Base-by-base conservation (phyloP, 2,888 invertebrate species). In the Tortricodes alternella region DNA sequence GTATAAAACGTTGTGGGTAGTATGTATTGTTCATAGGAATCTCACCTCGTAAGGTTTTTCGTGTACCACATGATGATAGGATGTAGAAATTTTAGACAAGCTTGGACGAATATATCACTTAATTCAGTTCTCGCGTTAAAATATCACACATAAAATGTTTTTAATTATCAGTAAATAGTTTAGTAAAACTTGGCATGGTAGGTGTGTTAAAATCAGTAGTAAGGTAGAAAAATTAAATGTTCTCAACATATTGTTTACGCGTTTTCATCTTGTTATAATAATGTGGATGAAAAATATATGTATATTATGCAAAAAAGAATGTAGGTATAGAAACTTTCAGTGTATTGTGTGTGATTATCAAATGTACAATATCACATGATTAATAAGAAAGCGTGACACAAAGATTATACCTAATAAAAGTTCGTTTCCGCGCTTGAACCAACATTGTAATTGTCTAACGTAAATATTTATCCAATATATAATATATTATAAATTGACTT, bases 381-480 rank as follows among this genome's bases (percentile, higher is more conserved):
- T 73, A 71, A 68, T 67, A 38, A 37, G 71, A 69, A 70, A 70
- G 80, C 73, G 81, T 85, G 80, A 71, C 78, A 80, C 76, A 74
- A 73, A 77, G 73, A 73, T 77, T 49, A 49, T 49, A n/a, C n/a
- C n/a, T n/a, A 78, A 77, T 85, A 81, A 80, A 79, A 76, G 78
- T 83, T 83, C 81, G 80, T 80, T 82, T 77, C 80, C 78, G 78
- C 75, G 88, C 89, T 89, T 83, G 70, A 83, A 80, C 77, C 79
- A 76, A 83, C 80, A 85, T 80, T 88, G 85, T 89, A 87, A 80
- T 78, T 82, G 78, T 87, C 80, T 83, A 80, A 80, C 87, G 85
- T 89, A 89, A 85, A 89, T 86, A 88, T 89, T 85, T 89, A 89
- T 85, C 83, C 87, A 78, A 83, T 81, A 83, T 78, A 76, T 81